Evolutionary conservation across 2,113 vertebrate species (phyloP).

Genomic region (Poeciliopsis retropinna): DNA sequence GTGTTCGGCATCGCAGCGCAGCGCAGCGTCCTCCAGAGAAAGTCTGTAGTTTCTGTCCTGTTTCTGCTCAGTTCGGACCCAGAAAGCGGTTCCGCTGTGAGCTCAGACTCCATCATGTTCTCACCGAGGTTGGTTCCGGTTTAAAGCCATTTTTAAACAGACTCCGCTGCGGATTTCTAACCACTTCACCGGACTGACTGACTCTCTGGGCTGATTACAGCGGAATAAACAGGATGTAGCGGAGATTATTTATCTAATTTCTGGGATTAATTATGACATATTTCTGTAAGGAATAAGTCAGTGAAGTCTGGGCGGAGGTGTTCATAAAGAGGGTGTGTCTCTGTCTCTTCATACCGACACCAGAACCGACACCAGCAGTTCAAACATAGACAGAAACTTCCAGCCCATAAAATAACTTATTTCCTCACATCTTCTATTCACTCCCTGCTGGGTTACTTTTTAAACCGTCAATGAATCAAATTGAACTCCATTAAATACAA

Average conservation of each 20-base stretch:
- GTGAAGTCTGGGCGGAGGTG: background rate
- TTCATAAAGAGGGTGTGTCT: constrained; percentile 17
- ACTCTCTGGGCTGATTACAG: background rate
- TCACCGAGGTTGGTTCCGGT: constrained; percentile 57
- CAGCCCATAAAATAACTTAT: no score
- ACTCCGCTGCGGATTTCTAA: background rate
- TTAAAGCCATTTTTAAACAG: no score
- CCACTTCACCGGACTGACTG: background rate
- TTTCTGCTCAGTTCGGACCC: background rate
- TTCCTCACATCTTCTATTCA: no score
- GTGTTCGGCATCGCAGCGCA: background rate
- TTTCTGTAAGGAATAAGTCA: background rate
- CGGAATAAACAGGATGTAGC: background rate
- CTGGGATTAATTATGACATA: background rate
- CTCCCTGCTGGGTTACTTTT: no score
- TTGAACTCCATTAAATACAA: no score
- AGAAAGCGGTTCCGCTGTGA: background rate
- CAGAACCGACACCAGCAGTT: background rate
- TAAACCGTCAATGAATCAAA: no score
- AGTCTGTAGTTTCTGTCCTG: accelerated
- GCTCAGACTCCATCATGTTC: constrained; percentile 39
- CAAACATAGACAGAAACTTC: background rate
- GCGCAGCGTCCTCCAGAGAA: background rate
- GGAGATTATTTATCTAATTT: background rate
- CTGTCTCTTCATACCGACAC: background rate